A percentile compares a stretch with the other conserved stretches of the same genome.
Evolutionary conservation across 35 echinoderm and acorn worm genomes (phyloP).

Genomic region (Heliocidaris erythrogramma): DNA sequence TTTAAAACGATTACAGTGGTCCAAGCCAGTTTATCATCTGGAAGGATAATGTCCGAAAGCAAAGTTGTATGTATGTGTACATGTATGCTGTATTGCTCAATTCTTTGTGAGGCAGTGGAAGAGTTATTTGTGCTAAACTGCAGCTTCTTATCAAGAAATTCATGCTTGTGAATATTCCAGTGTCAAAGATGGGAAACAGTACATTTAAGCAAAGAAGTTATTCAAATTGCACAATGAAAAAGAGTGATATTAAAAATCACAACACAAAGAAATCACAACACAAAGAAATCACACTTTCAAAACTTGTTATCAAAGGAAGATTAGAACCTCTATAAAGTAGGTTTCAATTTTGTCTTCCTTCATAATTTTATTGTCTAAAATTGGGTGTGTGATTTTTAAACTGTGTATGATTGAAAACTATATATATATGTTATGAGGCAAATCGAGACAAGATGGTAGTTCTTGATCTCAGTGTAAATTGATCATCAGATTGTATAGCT

Average conservation of each 20-base stretch:
- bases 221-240: neutral
- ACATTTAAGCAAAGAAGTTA: neutral
- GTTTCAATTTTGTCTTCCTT: neutral
- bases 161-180: neutral
- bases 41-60: neutral
- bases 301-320: neutral
- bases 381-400: slow-evolving; percentile 18
- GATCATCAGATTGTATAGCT: neutral
- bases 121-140: neutral
- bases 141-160: neutral
- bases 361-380: slow-evolving; percentile 5
- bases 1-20: neutral
- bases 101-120: neutral
- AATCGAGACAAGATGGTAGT: neutral
- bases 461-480: neutral
- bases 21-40: neutral
- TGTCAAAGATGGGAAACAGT: neutral
- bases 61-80: neutral
- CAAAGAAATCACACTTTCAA: too few relatives aligned
- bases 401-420: neutral
- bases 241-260: neutral
- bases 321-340: neutral
- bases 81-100: neutral
- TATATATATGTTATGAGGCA: neutral
- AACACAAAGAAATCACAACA: too few relatives aligned